A percentile compares a stretch with the other conserved stretches of the same genome.
phyloP scores from a whole-genome alignment of 1,140 invertebrate species.

The Musca vetustissima region DNA sequence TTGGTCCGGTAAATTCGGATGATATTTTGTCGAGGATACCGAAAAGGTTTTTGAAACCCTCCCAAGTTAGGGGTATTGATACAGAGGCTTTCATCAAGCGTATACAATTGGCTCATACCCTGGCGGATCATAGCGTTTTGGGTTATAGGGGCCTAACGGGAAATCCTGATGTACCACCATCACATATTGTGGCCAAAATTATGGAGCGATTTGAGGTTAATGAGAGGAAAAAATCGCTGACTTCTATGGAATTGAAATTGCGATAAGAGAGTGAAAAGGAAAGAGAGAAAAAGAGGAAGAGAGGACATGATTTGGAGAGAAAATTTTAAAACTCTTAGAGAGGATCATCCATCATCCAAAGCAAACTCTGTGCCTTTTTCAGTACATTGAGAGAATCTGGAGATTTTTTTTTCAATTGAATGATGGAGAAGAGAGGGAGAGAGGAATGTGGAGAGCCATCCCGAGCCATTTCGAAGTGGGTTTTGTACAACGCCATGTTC shows the following conservation, averaged over 20 bases:
- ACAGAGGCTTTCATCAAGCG: constrained; percentile 64
- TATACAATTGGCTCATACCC: constrained; percentile 62
- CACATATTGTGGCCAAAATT: constrained; percentile 52
- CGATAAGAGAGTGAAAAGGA: background rate
- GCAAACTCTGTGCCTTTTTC: too few relatives aligned
- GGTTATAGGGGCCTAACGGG: constrained; percentile 67
- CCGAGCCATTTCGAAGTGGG: too few relatives aligned
- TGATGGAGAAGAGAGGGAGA: too few relatives aligned
- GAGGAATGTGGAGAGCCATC: too few relatives aligned
- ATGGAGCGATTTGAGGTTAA: constrained; percentile 55
- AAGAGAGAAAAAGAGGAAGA: too few relatives aligned
- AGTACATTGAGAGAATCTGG: too few relatives aligned
- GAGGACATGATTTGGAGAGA: too few relatives aligned
- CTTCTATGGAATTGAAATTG: constrained; percentile 36
- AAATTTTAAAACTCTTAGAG: too few relatives aligned
- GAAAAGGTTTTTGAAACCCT: constrained; percentile 64
- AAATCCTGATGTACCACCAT: constrained; percentile 51
- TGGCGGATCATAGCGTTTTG: constrained; percentile 64
- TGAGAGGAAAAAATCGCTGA: constrained; percentile 51
- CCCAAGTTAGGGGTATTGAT: constrained; percentile 63
- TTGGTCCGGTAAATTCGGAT: constrained; percentile 59
- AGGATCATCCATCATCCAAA: too few relatives aligned
- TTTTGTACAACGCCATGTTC: too few relatives aligned
- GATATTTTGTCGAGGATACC: constrained; percentile 64
- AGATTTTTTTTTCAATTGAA: too few relatives aligned